A percentile compares a stretch with the other conserved stretches of the same genome.
Conservation (phyloP, 2,888 invertebrate genomes). For the Chaetogeoica ovagalla region DNA sequence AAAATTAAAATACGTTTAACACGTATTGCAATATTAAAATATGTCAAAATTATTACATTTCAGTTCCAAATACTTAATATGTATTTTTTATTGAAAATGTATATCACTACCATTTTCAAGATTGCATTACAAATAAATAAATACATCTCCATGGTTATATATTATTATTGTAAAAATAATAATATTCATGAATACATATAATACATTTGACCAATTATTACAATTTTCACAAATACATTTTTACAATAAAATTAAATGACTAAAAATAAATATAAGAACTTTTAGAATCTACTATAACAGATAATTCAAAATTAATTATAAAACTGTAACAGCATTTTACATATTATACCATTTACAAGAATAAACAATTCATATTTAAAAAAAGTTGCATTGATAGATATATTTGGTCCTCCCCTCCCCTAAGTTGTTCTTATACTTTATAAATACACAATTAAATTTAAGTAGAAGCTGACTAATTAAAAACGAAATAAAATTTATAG, state of each 20-base stretch:
- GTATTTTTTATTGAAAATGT: not conserved
- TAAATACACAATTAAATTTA: conserved; percentile 11
- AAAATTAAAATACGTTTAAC: too few species aligned
- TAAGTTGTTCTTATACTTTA: not conserved
- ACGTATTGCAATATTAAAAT: not conserved
- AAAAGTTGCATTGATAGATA: not conserved
- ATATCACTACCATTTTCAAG: not conserved
- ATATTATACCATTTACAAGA: not conserved
- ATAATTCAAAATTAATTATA: conserved; percentile 10
- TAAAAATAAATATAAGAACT: conserved; percentile 4
- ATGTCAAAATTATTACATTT: not conserved
- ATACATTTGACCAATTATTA: conserved; percentile 12
- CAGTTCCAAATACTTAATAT: conserved; percentile 5
- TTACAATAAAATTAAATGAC: not conserved
- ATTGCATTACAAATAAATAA: not conserved
- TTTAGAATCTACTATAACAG: not conserved
- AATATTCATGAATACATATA: not conserved
- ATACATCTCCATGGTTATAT: too few species aligned
- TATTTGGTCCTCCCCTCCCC: not conserved
- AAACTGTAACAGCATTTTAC: not conserved
- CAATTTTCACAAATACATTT: conserved; percentile 17
- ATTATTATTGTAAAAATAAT: not conserved
- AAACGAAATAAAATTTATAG: not conserved
- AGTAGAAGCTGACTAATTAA: conserved; percentile 29
- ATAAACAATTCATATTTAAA: conserved; percentile 3